Evolutionary conservation across 2,888 invertebrate genomes (phyloP).

Genomic region (Megastigmus dorsalis): DNA sequence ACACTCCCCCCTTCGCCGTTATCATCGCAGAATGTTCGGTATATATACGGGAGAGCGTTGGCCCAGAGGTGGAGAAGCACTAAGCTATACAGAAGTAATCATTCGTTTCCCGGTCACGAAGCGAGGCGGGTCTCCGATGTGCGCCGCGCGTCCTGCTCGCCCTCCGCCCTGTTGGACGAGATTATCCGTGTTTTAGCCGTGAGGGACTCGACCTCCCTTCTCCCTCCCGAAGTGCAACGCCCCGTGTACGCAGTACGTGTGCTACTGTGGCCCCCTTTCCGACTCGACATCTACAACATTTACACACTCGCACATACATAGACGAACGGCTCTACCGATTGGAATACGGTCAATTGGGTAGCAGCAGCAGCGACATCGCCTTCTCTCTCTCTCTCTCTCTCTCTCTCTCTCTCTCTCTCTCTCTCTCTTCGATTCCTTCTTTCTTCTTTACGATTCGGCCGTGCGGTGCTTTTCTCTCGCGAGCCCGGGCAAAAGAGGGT

Average conservation of each 20-base stretch:
- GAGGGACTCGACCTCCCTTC: too few species aligned
- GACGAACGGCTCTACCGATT: background rate
- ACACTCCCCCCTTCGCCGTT: too few species aligned
- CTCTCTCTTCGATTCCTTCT: background rate
- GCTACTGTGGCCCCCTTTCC: too few species aligned
- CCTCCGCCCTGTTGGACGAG: background rate
- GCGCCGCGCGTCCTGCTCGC: conserved; percentile 5
- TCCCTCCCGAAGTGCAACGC: conserved; percentile 6
- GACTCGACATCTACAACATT: background rate
- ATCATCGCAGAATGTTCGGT: background rate
- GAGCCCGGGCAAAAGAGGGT: background rate
- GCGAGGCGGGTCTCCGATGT: too few species aligned
- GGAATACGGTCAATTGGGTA: background rate
- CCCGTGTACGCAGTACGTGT: conserved; percentile 8
- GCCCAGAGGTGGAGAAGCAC: too few species aligned
- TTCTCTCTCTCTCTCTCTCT: too few species aligned
- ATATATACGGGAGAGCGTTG: too few species aligned
- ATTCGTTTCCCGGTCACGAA: conserved; percentile 28
- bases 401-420: too few species aligned
- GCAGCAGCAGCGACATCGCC: too few species aligned
- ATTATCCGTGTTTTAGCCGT: conserved; percentile 25
- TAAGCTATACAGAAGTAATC: background rate
- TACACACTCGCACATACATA: background rate
- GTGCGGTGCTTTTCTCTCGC: background rate
- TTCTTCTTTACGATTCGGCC: background rate